Percentiles rank a stretch among this genome's conserved stretches.
These are phyloP conservation scores for Andrena flavipes DNA, from an alignment of 2,888 invertebrate genomes.

Conservation along the genomic window DNA sequence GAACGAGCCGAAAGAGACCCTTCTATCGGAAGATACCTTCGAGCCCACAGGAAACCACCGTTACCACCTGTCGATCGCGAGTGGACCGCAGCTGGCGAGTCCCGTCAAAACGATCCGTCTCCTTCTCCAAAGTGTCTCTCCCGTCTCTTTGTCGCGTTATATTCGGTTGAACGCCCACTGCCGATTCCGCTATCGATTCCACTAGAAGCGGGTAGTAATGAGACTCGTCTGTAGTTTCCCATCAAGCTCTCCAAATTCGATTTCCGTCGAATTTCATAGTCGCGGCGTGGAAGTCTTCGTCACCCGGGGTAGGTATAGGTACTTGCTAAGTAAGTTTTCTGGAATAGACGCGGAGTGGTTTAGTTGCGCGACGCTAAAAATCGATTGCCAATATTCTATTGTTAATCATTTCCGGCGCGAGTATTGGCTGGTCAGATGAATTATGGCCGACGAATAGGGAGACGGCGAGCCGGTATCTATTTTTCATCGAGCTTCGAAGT, in stretches of 20 bases:
- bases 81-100: conserved; percentile 35
- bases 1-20: conserved; percentile 6
- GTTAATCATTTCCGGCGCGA: neutral
- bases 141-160: conserved; percentile 26
- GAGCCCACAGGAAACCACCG: conserved; percentile 34
- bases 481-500: conserved; percentile 37
- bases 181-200: conserved; percentile 26
- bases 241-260: neutral
- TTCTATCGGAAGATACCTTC: conserved; percentile 30
- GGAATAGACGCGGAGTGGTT: too few relatives aligned
- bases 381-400: neutral
- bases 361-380: neutral
- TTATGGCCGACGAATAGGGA: neutral
- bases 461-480: conserved; percentile 2
- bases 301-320: too few relatives aligned
- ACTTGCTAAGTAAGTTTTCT: too few relatives aligned
- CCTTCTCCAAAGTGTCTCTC: conserved; percentile 18
- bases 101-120: conserved; percentile 24
- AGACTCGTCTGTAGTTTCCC: conserved; percentile 9
- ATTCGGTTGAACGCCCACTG: conserved; percentile 12
- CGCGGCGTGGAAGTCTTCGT: too few relatives aligned
- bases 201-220: conserved; percentile 1
- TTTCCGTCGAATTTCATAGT: neutral
- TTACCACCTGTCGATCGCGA: conserved; percentile 66
- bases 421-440: neutral